These are phyloP conservation scores for Clunio marinus DNA, from an alignment of 2,888 invertebrate genomes.

Conservation along the genomic window DNA sequence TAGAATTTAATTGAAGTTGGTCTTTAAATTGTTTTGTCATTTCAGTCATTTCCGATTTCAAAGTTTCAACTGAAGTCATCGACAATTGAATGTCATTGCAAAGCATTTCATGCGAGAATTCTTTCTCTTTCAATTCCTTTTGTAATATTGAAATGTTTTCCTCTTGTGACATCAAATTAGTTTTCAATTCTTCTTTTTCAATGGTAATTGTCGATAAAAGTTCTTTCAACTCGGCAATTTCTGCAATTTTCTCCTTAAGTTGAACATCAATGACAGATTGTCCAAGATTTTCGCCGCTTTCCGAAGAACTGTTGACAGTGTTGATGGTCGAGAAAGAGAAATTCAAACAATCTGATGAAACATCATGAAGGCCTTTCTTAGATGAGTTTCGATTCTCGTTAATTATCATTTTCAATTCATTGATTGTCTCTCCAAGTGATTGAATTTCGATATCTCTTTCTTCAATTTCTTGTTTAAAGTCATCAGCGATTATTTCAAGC, in stretches of 20 bases:
- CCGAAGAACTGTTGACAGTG: slow-evolving; percentile 42
- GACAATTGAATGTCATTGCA: too few relatives aligned
- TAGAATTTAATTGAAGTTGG: too few relatives aligned
- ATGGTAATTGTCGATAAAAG: background rate
- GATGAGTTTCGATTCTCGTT: slow-evolving; percentile 44
- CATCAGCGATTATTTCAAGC: background rate
- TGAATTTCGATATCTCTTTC: slow-evolving; percentile 41
- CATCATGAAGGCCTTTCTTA: slow-evolving; percentile 43
- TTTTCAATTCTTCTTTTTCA: background rate
- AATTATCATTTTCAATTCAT: slow-evolving; percentile 47
- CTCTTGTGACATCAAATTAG: background rate
- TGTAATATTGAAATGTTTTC: background rate
- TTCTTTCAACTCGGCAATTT: slow-evolving; percentile 43
- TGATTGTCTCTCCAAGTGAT: slow-evolving; percentile 44
- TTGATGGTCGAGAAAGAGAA: slow-evolving; percentile 43
- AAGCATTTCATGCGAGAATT: background rate
- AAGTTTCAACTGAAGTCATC: too few relatives aligned
- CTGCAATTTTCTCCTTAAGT: slow-evolving; percentile 48
- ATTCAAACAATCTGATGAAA: slow-evolving; percentile 46
- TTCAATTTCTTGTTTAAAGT: background rate
- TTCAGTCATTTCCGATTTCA: too few relatives aligned
- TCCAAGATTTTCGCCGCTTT: slow-evolving; percentile 48
- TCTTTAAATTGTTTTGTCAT: too few relatives aligned
- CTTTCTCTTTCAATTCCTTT: background rate
- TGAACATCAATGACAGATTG: slow-evolving; percentile 49